phyloP scores from a whole-genome alignment of 1,140 invertebrate genomes.

The Aricia agestis region DNA sequence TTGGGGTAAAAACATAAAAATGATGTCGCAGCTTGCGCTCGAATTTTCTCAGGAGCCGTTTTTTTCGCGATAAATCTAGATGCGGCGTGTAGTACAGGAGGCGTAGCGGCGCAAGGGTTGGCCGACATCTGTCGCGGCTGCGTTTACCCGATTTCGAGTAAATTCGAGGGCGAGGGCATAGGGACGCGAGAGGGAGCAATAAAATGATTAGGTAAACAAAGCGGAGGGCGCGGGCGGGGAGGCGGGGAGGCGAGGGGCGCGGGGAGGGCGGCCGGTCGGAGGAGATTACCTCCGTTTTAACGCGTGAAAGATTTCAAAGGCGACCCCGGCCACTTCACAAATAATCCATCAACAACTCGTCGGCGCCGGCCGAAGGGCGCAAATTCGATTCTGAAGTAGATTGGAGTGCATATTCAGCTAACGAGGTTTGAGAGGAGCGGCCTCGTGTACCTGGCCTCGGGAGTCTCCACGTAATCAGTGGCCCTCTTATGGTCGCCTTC shows the following conservation, averaged over 20 bases:
- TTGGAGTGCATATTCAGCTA: conserved; percentile 69
- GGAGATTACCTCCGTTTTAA: conserved; percentile 72
- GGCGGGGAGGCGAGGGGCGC: conserved; percentile 33
- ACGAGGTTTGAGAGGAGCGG: conserved; percentile 47
- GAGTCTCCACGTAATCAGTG: conserved; percentile 18
- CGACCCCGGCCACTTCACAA: conserved; percentile 64
- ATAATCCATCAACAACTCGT: conserved; percentile 70
- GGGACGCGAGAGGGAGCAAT: conserved; percentile 37
- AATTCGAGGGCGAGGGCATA: conserved; percentile 31
- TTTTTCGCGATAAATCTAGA: conserved; percentile 53
- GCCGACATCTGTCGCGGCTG: conserved; percentile 37
- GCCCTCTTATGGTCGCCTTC: conserved; percentile 1
- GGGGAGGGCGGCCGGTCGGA: conserved; percentile 34
- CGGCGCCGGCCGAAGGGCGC: conserved; percentile 44
- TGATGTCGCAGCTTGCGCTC: conserved; percentile 59
- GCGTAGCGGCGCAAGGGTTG: conserved; percentile 45
- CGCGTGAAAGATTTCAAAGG: conserved; percentile 73
- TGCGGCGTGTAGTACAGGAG: conserved; percentile 57
- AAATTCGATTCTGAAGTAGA: conserved; percentile 66
- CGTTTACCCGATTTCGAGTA: conserved; percentile 45
- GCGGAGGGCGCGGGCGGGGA: conserved; percentile 37
- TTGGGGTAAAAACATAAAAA: conserved; percentile 66
- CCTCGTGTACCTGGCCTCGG: conserved; percentile 15
- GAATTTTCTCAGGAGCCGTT: conserved; percentile 63
- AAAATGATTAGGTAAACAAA: conserved; percentile 71